Percentiles rank a stretch among this genome's conserved stretches.
Evolutionary conservation across 2,113 vertebrate genomes (phyloP).

Genomic region (Rhynchomys soricoides): DNA sequence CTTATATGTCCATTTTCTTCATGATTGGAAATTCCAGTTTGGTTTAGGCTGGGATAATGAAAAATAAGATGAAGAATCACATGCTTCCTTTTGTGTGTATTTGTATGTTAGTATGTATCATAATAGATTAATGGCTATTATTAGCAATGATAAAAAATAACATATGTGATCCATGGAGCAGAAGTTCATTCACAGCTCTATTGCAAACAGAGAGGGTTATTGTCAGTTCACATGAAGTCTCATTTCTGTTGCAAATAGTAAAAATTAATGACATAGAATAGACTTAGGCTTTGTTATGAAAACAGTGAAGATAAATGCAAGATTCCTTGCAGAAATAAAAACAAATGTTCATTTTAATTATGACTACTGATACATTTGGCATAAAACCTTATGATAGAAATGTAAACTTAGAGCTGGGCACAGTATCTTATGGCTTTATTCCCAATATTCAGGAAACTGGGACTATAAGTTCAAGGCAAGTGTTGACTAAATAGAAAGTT

Average conservation of each 20-base stretch:
- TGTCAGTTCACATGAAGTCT: conserved; percentile 53
- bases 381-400: conserved; percentile 39
- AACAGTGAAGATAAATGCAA: conserved; percentile 50
- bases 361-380: conserved; percentile 19
- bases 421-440: not conserved
- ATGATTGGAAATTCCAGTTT: conserved; percentile 54
- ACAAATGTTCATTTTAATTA: conserved; percentile 41
- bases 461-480: not conserved
- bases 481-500: not conserved
- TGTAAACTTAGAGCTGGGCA: not conserved
- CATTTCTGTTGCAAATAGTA: conserved; percentile 52
- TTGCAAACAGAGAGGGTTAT: conserved; percentile 49
- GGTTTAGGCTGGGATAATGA: conserved; percentile 30
- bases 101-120: conserved; percentile 35
- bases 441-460: not conserved
- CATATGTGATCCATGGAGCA: conserved; percentile 32
- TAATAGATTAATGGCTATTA: conserved; percentile 58
- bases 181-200: conserved; percentile 46
- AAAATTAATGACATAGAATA: conserved; percentile 25
- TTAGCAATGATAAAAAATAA: conserved; percentile 39
- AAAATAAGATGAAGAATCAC: conserved; percentile 51
- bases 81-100: conserved; percentile 38
- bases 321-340: conserved; percentile 49
- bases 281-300: not conserved
- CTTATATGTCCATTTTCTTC: not conserved